phyloP scores from a whole-genome alignment of 2,797 vertebrate genomes.

The Carapus acus region DNA sequence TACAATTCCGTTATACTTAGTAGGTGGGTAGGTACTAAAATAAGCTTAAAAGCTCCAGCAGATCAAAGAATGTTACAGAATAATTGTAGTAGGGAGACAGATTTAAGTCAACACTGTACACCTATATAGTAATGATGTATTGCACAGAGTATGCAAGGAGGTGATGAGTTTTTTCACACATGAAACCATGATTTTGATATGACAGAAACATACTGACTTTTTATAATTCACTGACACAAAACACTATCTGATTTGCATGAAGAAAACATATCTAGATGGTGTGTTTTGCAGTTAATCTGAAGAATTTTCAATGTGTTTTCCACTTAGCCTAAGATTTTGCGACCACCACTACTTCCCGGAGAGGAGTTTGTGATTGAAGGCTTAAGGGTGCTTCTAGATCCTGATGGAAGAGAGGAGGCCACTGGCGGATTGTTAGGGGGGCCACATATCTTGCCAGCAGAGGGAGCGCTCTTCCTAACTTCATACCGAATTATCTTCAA shows the following conservation, averaged over 20 bases:
- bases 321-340: slow-evolving; percentile 91
- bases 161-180: too few species aligned
- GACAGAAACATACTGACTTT: too few species aligned
- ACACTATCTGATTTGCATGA: too few species aligned
- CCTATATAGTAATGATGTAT: too few species aligned
- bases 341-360: slow-evolving; percentile 87
- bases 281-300: slow-evolving; percentile 6
- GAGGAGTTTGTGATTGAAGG: slow-evolving; percentile 94
- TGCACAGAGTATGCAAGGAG: too few species aligned
- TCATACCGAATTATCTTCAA: slow-evolving; percentile 96
- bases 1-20: too few species aligned
- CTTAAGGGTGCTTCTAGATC: slow-evolving; percentile 89
- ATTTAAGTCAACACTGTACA: too few species aligned
- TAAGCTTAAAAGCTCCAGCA: too few species aligned
- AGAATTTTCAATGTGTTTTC: slow-evolving; percentile 21
- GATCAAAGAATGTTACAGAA: too few species aligned
- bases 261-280: slow-evolving; percentile 9
- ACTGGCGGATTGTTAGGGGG: slow-evolving; percentile 91
- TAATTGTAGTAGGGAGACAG: too few species aligned
- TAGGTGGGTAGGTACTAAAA: too few species aligned
- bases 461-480: slow-evolving; percentile 97
- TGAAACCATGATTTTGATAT: too few species aligned
- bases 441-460: slow-evolving; percentile 94
- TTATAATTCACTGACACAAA: slow-evolving; percentile 8
- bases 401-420: slow-evolving; percentile 93